These are phyloP conservation scores for Tachycineta bicolor DNA, from an alignment of 2,113 vertebrate genomes.

Conservation along the genomic window DNA sequence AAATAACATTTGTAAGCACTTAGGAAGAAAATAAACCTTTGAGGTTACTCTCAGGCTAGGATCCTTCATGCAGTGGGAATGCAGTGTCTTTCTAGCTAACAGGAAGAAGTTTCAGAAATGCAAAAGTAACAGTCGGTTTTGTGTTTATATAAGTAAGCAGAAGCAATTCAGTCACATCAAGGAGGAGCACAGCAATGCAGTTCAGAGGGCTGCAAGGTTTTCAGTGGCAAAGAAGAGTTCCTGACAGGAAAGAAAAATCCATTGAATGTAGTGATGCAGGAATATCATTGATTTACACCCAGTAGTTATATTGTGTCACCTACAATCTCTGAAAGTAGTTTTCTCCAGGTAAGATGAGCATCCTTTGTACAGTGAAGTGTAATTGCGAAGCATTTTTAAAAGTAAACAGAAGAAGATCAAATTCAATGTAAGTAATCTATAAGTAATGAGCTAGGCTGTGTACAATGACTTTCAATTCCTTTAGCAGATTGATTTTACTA, in stretches of 20 bases:
- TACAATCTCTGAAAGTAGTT: slow-evolving; percentile 71
- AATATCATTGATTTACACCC: slow-evolving; percentile 76
- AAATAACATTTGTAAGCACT: not conserved
- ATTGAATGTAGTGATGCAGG: slow-evolving; percentile 53
- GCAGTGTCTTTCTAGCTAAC: not conserved
- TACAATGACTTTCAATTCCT: not conserved
- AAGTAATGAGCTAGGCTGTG: not conserved
- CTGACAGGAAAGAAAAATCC: slow-evolving; percentile 64
- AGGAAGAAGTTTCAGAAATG: not conserved
- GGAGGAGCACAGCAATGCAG: slow-evolving; percentile 69
- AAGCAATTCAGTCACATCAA: slow-evolving; percentile 68
- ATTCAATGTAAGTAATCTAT: not conserved
- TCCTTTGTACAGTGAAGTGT: not conserved
- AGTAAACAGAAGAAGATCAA: not conserved
- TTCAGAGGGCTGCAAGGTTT: slow-evolving; percentile 76
- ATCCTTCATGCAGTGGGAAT: not conserved
- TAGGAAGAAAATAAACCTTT: not conserved
- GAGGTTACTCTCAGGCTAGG: not conserved
- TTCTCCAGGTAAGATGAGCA: slow-evolving; percentile 65
- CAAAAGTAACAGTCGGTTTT: not conserved
- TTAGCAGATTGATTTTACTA: not conserved
- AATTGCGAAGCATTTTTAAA: not conserved
- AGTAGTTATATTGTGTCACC: slow-evolving; percentile 74
- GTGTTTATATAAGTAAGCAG: slow-evolving; percentile 1
- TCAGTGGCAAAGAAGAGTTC: slow-evolving; percentile 69